Conservation (phyloP, 2,113 vertebrate species). For the Rafetus swinhoei region DNA sequence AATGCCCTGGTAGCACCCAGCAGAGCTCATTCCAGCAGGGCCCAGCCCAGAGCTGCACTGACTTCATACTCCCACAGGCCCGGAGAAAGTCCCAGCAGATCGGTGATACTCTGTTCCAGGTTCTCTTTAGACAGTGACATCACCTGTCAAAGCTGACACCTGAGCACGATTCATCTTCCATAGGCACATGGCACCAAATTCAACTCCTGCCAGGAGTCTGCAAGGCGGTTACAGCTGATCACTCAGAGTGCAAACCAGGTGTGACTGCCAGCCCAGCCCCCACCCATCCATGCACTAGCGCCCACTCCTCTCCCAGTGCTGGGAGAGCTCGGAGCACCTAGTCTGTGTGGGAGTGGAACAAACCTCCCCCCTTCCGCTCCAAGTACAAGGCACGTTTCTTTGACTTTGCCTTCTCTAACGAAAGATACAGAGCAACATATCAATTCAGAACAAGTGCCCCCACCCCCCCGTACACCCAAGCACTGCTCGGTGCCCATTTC, state of each 20-base stretch:
- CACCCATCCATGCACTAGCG: not conserved
- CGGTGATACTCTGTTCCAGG: not conserved
- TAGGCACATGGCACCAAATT: conserved; percentile 15
- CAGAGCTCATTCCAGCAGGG: not conserved
- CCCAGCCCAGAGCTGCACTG: not conserved
- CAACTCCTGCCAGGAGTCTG: not conserved
- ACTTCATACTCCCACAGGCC: not conserved
- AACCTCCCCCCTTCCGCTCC: not conserved
- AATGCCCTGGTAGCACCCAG: not conserved
- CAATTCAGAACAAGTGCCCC: not conserved
- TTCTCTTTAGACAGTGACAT: not conserved
- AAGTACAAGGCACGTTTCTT: not conserved
- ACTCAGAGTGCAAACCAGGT: not conserved
- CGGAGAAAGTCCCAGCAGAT: fast-evolving
- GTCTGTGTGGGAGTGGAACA: not conserved
- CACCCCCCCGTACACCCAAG: not conserved
- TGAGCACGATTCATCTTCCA: not conserved
- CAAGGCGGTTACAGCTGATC: conserved; percentile 7
- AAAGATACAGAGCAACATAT: not conserved
- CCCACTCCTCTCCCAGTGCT: not conserved
- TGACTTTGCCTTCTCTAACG: not conserved
- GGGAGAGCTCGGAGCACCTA: not conserved
- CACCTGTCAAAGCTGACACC: not conserved
- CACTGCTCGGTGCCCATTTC: not conserved
- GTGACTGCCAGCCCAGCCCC: not conserved